Conservation (phyloP, 2,113 vertebrate genomes). For the Myotis davidii region DNA sequence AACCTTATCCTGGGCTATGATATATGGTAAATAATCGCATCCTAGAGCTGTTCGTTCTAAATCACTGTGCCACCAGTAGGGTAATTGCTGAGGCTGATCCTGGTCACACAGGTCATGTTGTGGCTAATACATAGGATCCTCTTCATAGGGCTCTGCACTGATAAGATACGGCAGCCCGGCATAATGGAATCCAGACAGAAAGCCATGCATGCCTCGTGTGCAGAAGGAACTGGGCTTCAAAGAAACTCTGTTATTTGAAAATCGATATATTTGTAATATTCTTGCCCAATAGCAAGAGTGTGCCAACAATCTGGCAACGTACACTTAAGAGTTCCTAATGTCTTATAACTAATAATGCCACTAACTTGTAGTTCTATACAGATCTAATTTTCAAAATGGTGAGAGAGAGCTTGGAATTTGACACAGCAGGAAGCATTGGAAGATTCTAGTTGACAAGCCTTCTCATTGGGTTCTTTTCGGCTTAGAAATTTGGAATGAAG, state of each 20-base stretch:
- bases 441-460: not conserved
- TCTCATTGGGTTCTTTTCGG: not conserved
- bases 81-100: constrained; percentile 45
- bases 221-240: not conserved
- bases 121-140: constrained; percentile 51
- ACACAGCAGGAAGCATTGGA: not conserved
- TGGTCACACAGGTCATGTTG: constrained; percentile 48
- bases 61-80: constrained; percentile 34
- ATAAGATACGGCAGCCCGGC: constrained; percentile 57
- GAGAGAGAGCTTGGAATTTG: not conserved
- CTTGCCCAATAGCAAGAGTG: not conserved
- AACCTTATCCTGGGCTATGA: not conserved
- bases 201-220: rapidly evolving
- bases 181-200: constrained; percentile 48
- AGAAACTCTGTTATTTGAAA: constrained; percentile 2
- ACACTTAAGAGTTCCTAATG: not conserved
- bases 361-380: not conserved
- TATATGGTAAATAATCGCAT: constrained; percentile 11
- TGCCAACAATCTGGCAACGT: not conserved
- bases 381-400: not conserved
- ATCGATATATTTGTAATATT: not conserved
- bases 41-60: constrained; percentile 49
- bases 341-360: not conserved
- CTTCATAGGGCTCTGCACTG: not conserved
- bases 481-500: not conserved